phyloP scores from a whole-genome alignment of 2,113 vertebrate species.

The Todiramphus saurophagus region DNA sequence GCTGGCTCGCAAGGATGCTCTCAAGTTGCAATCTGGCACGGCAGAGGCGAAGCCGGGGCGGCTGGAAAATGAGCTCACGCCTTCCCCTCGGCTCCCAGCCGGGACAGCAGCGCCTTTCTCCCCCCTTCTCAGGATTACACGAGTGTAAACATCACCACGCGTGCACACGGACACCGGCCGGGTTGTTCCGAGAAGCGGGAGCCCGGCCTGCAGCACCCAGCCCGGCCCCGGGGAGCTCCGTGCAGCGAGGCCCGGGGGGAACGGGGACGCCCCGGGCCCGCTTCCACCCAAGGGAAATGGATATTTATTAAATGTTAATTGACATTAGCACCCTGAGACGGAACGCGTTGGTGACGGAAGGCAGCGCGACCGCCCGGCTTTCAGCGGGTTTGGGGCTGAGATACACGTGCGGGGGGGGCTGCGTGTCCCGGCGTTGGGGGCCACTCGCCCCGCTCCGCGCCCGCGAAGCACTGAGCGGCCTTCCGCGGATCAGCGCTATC shows the following conservation, averaged over 20 bases:
- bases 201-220: background rate
- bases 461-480: background rate
- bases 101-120: background rate
- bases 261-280: no score
- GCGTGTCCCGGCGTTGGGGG: background rate
- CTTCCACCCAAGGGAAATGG: background rate
- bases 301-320: background rate
- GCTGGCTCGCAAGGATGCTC: background rate
- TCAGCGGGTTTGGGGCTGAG: background rate
- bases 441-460: background rate
- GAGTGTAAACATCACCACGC: background rate
- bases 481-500: background rate
- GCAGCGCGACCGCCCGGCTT: background rate
- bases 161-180: rapidly evolving
- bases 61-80: background rate
- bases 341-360: rapidly evolving
- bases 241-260: no score
- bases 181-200: background rate
- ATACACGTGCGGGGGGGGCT: background rate
- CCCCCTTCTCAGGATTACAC: background rate
- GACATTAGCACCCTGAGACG: background rate
- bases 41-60: background rate
- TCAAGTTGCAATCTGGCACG: background rate
- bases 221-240: background rate
- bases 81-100: background rate